A percentile compares a stretch with the other conserved stretches of the same genome.
Conservation (phyloP, 2,888 invertebrate genomes). For the Dendrolimus houi region DNA sequence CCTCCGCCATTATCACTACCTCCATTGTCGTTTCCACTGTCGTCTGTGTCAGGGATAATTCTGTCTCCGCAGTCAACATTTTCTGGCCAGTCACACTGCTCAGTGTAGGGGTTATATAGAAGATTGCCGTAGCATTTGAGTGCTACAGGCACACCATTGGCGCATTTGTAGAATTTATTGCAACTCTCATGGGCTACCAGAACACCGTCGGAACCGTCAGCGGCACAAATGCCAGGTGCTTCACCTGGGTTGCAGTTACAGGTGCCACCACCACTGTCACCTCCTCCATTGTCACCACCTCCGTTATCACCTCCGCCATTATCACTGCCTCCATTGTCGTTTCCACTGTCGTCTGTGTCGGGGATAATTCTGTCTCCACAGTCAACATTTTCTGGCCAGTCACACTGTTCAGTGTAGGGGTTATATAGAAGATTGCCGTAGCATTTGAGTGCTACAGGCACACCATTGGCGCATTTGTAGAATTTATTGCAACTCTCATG, state of each 20-base stretch:
- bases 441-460: conserved; percentile 23
- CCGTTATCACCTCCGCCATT: conserved; percentile 2
- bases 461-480: conserved; percentile 27
- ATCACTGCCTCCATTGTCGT: conserved; percentile 5
- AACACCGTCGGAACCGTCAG: conserved; percentile 14
- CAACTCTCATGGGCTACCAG: conserved; percentile 24
- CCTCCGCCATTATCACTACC: conserved; percentile 1
- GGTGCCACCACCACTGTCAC: conserved; percentile 6
- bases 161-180: conserved; percentile 25
- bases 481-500: conserved; percentile 36
- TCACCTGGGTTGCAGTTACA: conserved; percentile 15
- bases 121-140: conserved; percentile 14
- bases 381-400: conserved; percentile 32
- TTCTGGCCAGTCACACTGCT: conserved; percentile 23
- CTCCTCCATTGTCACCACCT: conserved; percentile 2
- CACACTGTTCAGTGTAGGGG: conserved; percentile 23
- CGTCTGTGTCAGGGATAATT: conserved; percentile 9
- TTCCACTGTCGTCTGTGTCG: conserved; percentile 10
- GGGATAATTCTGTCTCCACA: conserved; percentile 28
- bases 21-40: conserved; percentile 2
- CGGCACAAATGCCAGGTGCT: conserved; percentile 13
- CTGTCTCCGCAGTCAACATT: conserved; percentile 19
- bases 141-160: conserved; percentile 17
- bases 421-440: conserved; percentile 23
- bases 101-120: conserved; percentile 22